phyloP scores from a whole-genome alignment of 2,888 invertebrate species.

The Nomada fucata region DNA sequence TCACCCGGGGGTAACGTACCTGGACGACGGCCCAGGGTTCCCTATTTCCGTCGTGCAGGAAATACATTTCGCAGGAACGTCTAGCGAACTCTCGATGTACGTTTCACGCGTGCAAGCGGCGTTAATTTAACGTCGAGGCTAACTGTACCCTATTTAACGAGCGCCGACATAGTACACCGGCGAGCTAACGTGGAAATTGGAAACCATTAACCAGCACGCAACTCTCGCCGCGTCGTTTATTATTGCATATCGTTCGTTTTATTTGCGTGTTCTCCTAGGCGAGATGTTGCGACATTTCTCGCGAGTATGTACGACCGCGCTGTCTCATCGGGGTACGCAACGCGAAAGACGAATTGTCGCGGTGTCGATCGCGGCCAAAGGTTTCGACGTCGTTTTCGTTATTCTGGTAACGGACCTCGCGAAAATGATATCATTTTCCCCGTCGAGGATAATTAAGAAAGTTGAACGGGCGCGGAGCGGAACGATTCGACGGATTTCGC shows the following conservation, averaged over 20 bases:
- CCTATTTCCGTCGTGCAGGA: background rate
- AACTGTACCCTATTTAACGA: conserved; percentile 27
- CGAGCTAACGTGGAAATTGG: conserved; percentile 7
- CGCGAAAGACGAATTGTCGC: background rate
- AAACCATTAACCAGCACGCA: background rate
- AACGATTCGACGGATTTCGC: conserved; percentile 11
- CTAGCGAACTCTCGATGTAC: background rate
- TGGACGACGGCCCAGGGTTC: no score
- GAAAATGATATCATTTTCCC: conserved; percentile 6
- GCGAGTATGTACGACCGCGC: no score
- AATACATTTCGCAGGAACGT: background rate
- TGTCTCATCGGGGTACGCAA: no score
- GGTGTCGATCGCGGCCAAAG: background rate
- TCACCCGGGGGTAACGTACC: background rate
- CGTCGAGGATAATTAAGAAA: conserved; percentile 19
- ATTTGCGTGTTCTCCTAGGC: background rate
- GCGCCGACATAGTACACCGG: background rate
- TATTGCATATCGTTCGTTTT: background rate
- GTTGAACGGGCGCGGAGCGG: conserved; percentile 7
- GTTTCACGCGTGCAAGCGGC: background rate
- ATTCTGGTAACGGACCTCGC: background rate
- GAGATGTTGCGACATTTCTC: background rate
- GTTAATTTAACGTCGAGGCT: conserved; percentile 3
- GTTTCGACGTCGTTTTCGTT: background rate
- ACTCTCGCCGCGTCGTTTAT: background rate